Base-by-base conservation (phyloP, 2,113 vertebrate species). In the Poeciliopsis retropinna region DNA sequence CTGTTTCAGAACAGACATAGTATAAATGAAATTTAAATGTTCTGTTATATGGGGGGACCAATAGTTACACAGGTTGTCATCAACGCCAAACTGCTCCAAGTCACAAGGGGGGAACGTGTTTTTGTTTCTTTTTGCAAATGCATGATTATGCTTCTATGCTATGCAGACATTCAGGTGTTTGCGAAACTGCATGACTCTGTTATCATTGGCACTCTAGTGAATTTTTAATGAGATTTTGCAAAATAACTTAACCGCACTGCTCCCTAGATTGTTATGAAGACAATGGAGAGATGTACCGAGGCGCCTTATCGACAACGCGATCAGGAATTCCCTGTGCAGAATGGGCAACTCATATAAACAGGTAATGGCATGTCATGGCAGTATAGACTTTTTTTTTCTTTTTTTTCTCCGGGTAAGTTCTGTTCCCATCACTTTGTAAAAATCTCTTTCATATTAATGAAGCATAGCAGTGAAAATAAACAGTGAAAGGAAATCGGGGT, bases 191-290 rank as follows among this genome's bases (percentile, higher is more conserved):
- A 32, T 12, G 37, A 47, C 60, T 79, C 27, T 30, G 57, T 73
- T 51, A 44, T 67, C 63, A 14, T 63, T 15, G 32, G 61, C 22
- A 3, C 25, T 62, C 25, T 5, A 32, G 39, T 37, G 32, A 75
- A 29, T 64, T 11, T 64, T 83, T 63, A 25, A 41, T 47, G 75
- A 60, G 44, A 28, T 64, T 13, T n/a, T 79, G 29, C 29, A 15
- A 88, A 75, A 27, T 83, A 80, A 84, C 67, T 54, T 22, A 15
- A 31, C 76, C 19, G 3, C 71, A 68, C 68, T 88, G 65, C 88
- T 85, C 75, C 87, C 80, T 89, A 99, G 97, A 97, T 69, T 99
- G 98, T 91, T 99, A 97, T 72, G 94, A 95, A 91, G 96, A 95
- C 64, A 96, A 93, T 83, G 97, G 97, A 37, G 96, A 95, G 85